Evolutionary conservation across 2,113 vertebrate genomes (phyloP), one percentile per base, ranked within the genome.

Genomic region (Synodontis membranacea): DNA sequence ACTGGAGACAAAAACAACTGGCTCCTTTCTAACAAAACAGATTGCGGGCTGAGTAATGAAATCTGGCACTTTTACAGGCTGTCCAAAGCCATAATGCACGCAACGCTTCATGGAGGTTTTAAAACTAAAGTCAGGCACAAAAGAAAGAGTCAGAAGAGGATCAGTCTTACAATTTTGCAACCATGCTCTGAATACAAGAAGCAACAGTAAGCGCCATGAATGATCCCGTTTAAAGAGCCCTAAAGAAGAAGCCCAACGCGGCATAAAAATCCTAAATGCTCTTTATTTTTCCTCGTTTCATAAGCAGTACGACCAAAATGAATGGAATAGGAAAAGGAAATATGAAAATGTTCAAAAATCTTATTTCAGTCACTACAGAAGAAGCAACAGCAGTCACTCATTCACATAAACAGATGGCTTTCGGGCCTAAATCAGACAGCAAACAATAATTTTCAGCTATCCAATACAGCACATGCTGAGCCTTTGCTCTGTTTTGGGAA

Each of bases 381-480:
- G 56, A 37, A 25, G 5, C 23, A 28, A 74, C 50, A 44, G 0
- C 25, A 44, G 34, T 44, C 31, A 37, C 81, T 75, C 81, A 17
- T 60, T 85, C 70, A 80, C 76, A 72, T 60, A 87, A 86, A 87
- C 19, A 2, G 60, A 68, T 37, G 54, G 3, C 14, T 34, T 68
- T 54, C 23, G 28, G 12, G 14, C 50, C 56, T 62, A 39, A 62
- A 64, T 81, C 83, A 66, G 37, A 42, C 56, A 52, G 25, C 74
- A 81, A 44, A 42, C 82, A 76, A n/a, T 82, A 62, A 85, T 87
- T 80, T 86, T 80, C 70, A 79, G 14, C 31, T 25, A 79, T 46
- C 52, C 25, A 72, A 79, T 87, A 87, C 82, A 87, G 46, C 46
- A 50, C 28, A 11, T 17, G 70, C 75, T 48, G 80, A 75, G 44